Conservation (phyloP, 2,888 invertebrate genomes). For the Pilophorus perplexus region DNA sequence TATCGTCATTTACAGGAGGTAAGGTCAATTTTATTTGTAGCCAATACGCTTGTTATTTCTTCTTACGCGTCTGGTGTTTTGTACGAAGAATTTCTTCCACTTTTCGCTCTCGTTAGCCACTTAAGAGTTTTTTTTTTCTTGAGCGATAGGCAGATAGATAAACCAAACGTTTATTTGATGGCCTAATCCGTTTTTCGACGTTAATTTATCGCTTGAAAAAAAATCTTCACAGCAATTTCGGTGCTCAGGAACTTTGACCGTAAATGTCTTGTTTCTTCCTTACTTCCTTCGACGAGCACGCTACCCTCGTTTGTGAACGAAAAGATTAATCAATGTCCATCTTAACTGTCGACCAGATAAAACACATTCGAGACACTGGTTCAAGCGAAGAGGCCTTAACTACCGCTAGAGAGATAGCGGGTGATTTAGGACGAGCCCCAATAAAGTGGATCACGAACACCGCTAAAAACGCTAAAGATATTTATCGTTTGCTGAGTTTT, state of each 20-base stretch:
- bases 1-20: slow-evolving; percentile 47
- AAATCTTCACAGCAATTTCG: too few relatives aligned
- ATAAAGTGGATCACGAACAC: slow-evolving; percentile 22
- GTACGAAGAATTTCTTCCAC: too few relatives aligned
- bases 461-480: slow-evolving; percentile 3
- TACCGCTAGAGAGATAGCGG: slow-evolving; percentile 15
- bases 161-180: too few relatives aligned
- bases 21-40: background rate
- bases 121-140: too few relatives aligned
- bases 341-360: slow-evolving; percentile 38
- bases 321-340: slow-evolving; percentile 36
- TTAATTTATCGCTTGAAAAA: too few relatives aligned
- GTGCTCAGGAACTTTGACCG: slow-evolving; percentile 6
- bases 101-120: too few relatives aligned
- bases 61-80: too few relatives aligned
- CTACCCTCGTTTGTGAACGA: slow-evolving; percentile 16
- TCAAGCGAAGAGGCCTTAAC: slow-evolving; percentile 2
- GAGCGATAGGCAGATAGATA: too few relatives aligned
- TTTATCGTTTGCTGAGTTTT: background rate
- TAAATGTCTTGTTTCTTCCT: slow-evolving; percentile 16
- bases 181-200: too few relatives aligned
- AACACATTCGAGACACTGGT: slow-evolving; percentile 35
- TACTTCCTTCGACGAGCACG: slow-evolving; percentile 2
- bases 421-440: slow-evolving; percentile 29
- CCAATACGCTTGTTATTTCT: background rate